Evolutionary conservation across 2,113 vertebrate species (phyloP), one percentile per base, ranked within the genome.

Genomic region (Coregonus clupeaformis): DNA sequence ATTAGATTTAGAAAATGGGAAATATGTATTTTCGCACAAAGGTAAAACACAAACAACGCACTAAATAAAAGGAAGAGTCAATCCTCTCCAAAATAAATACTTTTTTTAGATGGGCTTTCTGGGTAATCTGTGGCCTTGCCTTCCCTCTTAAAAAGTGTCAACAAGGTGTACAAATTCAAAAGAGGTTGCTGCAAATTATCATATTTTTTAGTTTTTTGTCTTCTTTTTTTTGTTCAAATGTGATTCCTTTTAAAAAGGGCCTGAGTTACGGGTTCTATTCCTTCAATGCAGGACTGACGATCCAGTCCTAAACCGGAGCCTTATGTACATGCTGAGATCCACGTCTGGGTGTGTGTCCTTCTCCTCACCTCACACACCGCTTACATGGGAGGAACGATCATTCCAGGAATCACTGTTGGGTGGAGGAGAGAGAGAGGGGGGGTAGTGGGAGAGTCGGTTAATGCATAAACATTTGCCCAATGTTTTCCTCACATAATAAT

Each of bases 371-470:
- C 77, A 52, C 63, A 93, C 90, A 93, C 92, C 90, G 92, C 94
- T 96, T 96, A 98, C 96, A 99, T 97, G 89, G 96, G 96, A 90
- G 96, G 97, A 89, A 96, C 94, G 78, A 98, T 97, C 96, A 97
- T 98, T 93, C 96, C 96, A 84, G 95, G 95, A 91, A 98, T 97
- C 87, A 95, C 96, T 97, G 94, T 82, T 29, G 71, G 88, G 89
- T 89, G 68, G 52, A 32, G 71, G 62, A 80, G 80, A 79, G 30
- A 76, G n/a, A 83, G 27, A 81, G 76, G 71, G 80, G 59, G 83
- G 69, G 78, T 12, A 67, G 25, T 52, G 76, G 75, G n/a, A 71
- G 72, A 64, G 9, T 24, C 24, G 1, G 1, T 36, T 29, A 67
- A 32, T 67, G 7, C 2, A 36, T 29, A 12, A 20, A 14, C 14